These are phyloP conservation scores for Sinocyclocheilus grahami DNA, from an alignment of 2,113 vertebrate genomes.

Conservation along the genomic window DNA sequence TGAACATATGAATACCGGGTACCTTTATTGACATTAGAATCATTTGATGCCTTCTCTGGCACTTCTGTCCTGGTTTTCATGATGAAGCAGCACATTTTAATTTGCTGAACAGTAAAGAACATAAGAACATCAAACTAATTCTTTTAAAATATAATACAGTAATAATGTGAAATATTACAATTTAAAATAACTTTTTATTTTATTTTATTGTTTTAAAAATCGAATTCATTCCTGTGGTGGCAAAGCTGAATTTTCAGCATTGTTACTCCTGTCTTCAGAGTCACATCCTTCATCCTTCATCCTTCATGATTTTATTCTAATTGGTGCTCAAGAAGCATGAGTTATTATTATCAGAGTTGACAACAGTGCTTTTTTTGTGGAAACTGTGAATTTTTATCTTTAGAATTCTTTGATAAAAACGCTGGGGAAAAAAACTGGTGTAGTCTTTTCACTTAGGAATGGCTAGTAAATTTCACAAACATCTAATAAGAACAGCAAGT, in stretches of 20 bases:
- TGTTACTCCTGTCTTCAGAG: neutral
- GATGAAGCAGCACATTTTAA: neutral
- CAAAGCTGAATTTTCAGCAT: neutral
- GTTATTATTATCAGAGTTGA: neutral
- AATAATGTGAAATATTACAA: neutral
- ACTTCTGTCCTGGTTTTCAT: neutral
- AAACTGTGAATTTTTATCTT: neutral
- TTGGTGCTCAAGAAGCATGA: neutral
- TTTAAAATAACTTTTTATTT: neutral
- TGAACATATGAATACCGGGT: neutral
- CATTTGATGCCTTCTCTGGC: neutral
- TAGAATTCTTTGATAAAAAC: neutral
- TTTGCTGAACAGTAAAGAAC: neutral
- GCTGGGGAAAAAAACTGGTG: no score
- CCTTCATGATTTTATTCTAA: neutral
- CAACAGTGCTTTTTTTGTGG: neutral
- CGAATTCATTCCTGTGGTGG: neutral
- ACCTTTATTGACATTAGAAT: neutral
- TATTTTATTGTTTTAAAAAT: neutral
- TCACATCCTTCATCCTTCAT: neutral
- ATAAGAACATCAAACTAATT: neutral
- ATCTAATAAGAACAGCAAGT: no score
- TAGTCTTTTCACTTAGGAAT: no score
- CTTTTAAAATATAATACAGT: neutral
- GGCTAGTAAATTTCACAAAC: no score